These are phyloP conservation scores for Leptodactylus fallax DNA, from an alignment of 2,797 vertebrate genomes.

Conservation along the genomic window DNA sequence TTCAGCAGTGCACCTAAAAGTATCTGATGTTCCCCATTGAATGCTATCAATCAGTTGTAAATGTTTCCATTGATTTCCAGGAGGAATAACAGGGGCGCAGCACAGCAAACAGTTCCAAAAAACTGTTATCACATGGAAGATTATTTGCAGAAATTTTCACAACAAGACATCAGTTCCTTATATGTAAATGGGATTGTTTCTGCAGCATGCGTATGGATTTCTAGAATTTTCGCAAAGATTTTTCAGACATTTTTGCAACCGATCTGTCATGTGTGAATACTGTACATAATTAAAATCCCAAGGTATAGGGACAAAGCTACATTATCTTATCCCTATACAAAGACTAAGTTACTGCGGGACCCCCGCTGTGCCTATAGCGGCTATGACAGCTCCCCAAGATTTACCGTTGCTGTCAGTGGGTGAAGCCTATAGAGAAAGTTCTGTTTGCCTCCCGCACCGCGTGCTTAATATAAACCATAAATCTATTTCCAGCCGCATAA, in stretches of 20 bases:
- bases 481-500: neutral
- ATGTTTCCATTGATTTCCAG: no score
- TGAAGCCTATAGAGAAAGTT: neutral
- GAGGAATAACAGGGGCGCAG: no score
- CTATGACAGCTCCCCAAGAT: slow-evolving; percentile 1
- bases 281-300: neutral
- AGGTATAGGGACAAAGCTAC: neutral
- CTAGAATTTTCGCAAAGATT: no score
- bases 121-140: no score
- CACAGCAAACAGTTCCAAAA: no score
- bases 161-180: neutral
- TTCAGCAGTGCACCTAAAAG: no score
- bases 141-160: no score
- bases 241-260: neutral
- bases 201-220: no score
- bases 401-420: neutral
- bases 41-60: no score
- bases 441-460: neutral
- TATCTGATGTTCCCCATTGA: no score
- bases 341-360: neutral
- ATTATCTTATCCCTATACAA: neutral
- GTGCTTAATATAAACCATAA: slow-evolving; percentile 1
- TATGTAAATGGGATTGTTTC: no score
- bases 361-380: neutral
- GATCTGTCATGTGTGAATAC: no score